Evolutionary conservation across 2,113 vertebrate genomes (phyloP), one percentile per base, ranked within the genome.

Genomic region (Pogona vitticeps): DNA sequence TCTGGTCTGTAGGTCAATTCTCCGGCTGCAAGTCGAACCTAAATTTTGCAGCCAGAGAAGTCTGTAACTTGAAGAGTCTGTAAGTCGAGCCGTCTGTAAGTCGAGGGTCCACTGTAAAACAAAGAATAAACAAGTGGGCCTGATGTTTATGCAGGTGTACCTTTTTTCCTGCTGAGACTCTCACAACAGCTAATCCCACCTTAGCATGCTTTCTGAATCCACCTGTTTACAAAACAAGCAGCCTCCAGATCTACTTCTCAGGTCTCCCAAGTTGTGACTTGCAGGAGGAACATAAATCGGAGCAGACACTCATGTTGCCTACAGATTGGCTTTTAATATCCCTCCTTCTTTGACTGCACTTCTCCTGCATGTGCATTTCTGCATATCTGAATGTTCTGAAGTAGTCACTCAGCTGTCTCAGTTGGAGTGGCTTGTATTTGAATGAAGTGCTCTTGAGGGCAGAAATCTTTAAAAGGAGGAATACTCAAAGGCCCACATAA

Each of bases 121-220:
- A 83, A 89, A 6, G 82, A 88, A 92, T 68, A 85, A 72, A 71
- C 87, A 94, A 93, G 80, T 83, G 82, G 75, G 92, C 89, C 72
- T 0, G 2, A 90, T 94, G 90, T 92, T 94, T 88, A 94, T 42
- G 1, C 86, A 88, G 92, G 86, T 90, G 80, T 1, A 76, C 65
- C 92, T 77, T 84, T 92, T 89, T 18, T 89, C 87, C 92, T 89
- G 89, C 84, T 82, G 90, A 89, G 88, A 88, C 87, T 71, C 33
- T 91, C 83, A 93, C 86, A 92, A 71, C 92, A 88, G 90, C n/a
- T n/a, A n/a, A n/a, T n/a, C n/a, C n/a, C n/a, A 2, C 76, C 56
- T 89, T 86, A 84, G 87, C 85, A 68, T 86, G 87, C 90, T 93
- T 94, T 93, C 84, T 86, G 92, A 92, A 95, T 90, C 90, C 90